These are phyloP conservation scores for Brachionus koreanus DNA, from an alignment of 1,140 invertebrate species.

Conservation along the genomic window DNA sequence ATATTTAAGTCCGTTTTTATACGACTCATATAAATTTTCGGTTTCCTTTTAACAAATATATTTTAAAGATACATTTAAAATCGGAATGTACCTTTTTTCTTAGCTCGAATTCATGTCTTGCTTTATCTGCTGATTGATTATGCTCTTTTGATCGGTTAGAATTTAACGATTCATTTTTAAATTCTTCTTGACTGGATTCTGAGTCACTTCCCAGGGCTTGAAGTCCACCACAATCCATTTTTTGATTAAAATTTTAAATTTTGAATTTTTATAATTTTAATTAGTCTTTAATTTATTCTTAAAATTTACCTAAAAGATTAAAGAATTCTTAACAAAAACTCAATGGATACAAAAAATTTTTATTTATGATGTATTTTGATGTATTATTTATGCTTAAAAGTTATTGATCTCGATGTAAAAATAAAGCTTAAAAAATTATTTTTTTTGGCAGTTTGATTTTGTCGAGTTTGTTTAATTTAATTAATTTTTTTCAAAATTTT, in stretches of 20 bases:
- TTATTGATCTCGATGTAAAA: too few species aligned
- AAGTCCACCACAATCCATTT: constrained; percentile 16
- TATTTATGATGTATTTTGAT: too few species aligned
- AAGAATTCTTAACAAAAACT: not conserved
- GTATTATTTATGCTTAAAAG: too few species aligned
- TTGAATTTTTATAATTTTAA: not conserved
- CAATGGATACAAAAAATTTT: too few species aligned
- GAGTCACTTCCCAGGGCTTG: constrained; percentile 32
- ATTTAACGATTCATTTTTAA: not conserved
- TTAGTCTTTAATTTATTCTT: not conserved
- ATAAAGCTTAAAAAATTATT: too few species aligned
- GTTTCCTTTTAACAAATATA: constrained; percentile 13
- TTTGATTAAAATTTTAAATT: not conserved
- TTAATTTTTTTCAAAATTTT: too few species aligned
- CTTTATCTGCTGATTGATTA: not conserved
- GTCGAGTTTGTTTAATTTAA: too few species aligned
- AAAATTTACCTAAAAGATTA: not conserved
- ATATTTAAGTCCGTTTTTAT: not conserved
- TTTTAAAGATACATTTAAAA: too few species aligned
- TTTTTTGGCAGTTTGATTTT: too few species aligned
- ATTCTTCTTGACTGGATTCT: not conserved
- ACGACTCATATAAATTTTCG: constrained; percentile 9
- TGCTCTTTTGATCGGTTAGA: not conserved
- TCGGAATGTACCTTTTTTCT: not conserved
- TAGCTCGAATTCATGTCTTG: not conserved